Base-by-base conservation (phyloP, 2,113 vertebrate species). In the Otis tarda region DNA sequence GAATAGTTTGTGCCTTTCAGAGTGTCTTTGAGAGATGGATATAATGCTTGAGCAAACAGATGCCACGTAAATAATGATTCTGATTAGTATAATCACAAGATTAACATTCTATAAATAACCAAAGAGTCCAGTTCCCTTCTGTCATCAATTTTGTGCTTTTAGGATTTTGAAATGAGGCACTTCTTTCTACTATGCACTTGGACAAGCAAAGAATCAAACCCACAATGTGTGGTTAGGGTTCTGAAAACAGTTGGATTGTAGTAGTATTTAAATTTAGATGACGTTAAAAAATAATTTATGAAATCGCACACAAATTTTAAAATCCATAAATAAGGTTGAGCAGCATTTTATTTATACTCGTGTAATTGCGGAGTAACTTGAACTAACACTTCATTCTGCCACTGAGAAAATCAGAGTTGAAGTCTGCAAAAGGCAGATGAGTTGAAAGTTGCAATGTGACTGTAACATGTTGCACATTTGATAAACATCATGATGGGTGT, bases 31-130 rank as follows among this genome's bases (percentile, higher is more conserved):
- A 89, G 76, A 91, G 41, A 61, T 65, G 49, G 49, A 80, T 91
- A 11, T 87, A 87, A 87, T 85, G 53, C 91, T 76, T 91, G 47
- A 79, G 70, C 86, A 85, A 92, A 93, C 83, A 96, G 50, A n/a
- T 70, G 5, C 81, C 89, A 65, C n/a, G 4, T 87, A 95, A 96
- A 95, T 94, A 89, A 91, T 89, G 28, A 76, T 95, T 91, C 81
- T 95, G 89, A 87, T 92, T 92, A 73, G 73, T 79, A 47, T 79
- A 82, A 85, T 93, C 83, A 82, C 86, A 84, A 92, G 69, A 80
- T 85, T 91, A 91, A 87, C 56, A 67, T 83, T 90, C 63, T 84
- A 22, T 85, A 92, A 96, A 87, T 85, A 93, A 50, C 69, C 53
- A 55, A 41, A 64, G 53, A 76, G 31, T 65, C 49, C 60, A 81